Evolutionary conservation across 2,888 invertebrate genomes (phyloP), one percentile per base, ranked within the genome.

Genomic region (Diogma glabrata): DNA sequence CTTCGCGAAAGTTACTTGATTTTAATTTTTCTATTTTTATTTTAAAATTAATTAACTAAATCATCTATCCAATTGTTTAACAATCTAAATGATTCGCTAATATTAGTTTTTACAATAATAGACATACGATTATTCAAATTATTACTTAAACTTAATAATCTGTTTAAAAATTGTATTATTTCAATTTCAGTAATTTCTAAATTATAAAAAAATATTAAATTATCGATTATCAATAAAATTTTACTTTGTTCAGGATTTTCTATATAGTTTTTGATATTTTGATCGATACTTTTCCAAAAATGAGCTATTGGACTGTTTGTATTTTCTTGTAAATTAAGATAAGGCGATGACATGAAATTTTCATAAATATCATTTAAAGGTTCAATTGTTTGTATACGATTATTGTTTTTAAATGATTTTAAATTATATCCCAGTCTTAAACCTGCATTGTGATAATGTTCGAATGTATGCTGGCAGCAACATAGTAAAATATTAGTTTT

Each of bases 401-500:
- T 74, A 14, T 70, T 64, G 45, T 70, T 70, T 22, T 71, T 64
- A 52, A 74, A 67, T 49, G 73, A 66, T 28, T 75, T 73, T 26
- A 86, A 67, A 64, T 84, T 84, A 61, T 81, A 84, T 48, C 84
- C 85, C 61, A 87, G 72, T 60, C 83, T 81, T 61, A 82, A 77
- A 12, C 84, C 83, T 28, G 86, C 76, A 67, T 79, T 82, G 53
- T 84, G 80, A 61, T 84, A 87, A 63, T 87, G 87, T 50, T 76
- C 75, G 47, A 82, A 71, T 2, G 81, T 78, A 60, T 86, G 82
- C 63, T 87, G 87, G 53, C 82, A 72, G 48, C 80, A 76, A 47
- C 86, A 70, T 47, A 87, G 67, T 58, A 84, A 72, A 6, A 81
- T 67, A 50, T 75, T 75, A 52, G 73, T 69, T 23, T 67, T 64